Evolutionary conservation across 1,140 invertebrate genomes (phyloP), one percentile per base, ranked within the genome.

Genomic region (Drusus annulatus): DNA sequence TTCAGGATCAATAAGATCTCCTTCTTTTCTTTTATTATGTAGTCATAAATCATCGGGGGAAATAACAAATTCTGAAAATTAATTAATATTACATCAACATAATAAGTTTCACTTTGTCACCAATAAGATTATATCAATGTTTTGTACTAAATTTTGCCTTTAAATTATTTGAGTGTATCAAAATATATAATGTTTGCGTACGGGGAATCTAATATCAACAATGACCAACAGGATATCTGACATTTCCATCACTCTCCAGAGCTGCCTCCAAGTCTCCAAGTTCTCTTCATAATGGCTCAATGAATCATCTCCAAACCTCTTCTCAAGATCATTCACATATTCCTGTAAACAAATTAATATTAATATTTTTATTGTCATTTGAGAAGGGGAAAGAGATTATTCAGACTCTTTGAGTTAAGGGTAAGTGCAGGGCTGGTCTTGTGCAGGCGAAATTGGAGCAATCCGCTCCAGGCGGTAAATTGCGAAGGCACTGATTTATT

Each of bases 221-320:
- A 98, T 95, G 10, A 97, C 90, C 1, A 98, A 89, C 1, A 98
- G 84, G 74, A 98, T 91, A 84, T 98, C 97, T 7, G 95, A 96
- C 91, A 97, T 97, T 88, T 98, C 97, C 10, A 97, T 85, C 1
- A 98, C 96, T 78, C 97, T 90, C 97, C 97, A 98, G 52, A 98
- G 86, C 85, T 98, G 97, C 23, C 97, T 87, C 97, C 97, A 98
- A 0, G 96, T 98, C 89, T 98, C 97, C 81, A 98, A 87, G 89
- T 98, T 98, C 45, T 98, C 86, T 87, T 98, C 97, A 88, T 97
- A 97, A 83, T 91, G 0, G 86, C 88, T 76, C 89, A 87, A 36
- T 86, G 50, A 87, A 83, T 86, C 88, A 81, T 85, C 90, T 78
- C 90, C 89, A 73, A 86, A 88, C 21, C 87, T 90, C n/a, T 86